Base-by-base conservation (phyloP, 1,140 invertebrate genomes). In the Zaprionus lachaisei region DNA sequence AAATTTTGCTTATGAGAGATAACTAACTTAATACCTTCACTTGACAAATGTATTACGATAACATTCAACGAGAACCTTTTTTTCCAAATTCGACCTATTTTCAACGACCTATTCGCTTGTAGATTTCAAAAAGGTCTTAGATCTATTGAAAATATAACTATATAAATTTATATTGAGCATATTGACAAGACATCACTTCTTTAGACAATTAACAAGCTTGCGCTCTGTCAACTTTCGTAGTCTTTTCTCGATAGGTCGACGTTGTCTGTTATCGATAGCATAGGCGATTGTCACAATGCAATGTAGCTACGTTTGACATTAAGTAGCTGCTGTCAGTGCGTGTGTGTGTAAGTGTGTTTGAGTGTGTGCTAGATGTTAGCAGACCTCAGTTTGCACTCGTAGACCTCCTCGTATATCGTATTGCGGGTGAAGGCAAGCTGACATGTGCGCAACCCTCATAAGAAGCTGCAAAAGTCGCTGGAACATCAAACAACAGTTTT, bases 401-500 rank as follows among this genome's bases (percentile, higher is more conserved):
- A n/a, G 38, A 14, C 38, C 41, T n/a, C n/a, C 38, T 47, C 41
- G 15, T 31, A 49, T 62, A 62, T 62, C 60, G 44, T 47, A 49
- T 20, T 2, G n/a, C 9, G n/a, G 7, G 6, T 20, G 47, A 65
- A 57, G 47, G 55, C 65, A 73, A 68, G 44, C 64, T 62, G 75
- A 72, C 74, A 71, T 58, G 38, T 61, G 41, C 44, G 51, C 34
- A 60, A 67, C 38, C 44, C 64, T 55, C 57, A 62, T 15, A n/a
- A 38, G 5, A 44, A 69, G 28, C 41, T 47, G n/a, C 28, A 61
- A 31, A n/a, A 56, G 51, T 15, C 26, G 26, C 62, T 26, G 41
- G 11, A 49, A 61, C 66, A 61, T 69, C 66, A 69, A 69, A 69
- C 66, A 61, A 51, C 37, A 41, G 5, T n/a, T 47, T 57, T 67